Evolutionary conservation across 1,140 invertebrate genomes (phyloP), one percentile per base, ranked within the genome.

Genomic region (Drosophila novamexicana): DNA sequence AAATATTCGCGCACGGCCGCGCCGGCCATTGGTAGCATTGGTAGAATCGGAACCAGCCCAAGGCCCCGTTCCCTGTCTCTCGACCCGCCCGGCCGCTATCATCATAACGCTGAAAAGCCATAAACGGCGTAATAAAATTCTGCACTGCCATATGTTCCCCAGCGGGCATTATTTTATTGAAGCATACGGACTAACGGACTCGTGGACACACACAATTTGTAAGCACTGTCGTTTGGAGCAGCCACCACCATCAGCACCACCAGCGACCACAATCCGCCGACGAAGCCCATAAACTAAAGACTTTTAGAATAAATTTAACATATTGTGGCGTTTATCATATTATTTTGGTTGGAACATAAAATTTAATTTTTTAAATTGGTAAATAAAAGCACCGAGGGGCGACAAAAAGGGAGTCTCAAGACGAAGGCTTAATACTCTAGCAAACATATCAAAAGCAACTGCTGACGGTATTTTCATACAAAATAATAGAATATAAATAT

Each of bases 71-170:
- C 62, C 18, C 44, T 56, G 47, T 22, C 58, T 34, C 50, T 52
- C 32, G 61, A 42, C 40, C 22, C 22, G 18, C 14, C 18, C 40
- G 8, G 37, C 37, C 61, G 42, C 62, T 63, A 79, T 88, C 83
- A 88, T 86, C 58, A 71, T 75, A 88, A 82, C 68, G 83, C 84
- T 83, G 79, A 74, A 88, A 89, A 88, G 84, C 84, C 84, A 88
- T 88, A 88, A 88, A 88, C 84, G 84, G 74, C 80, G 79, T 84
- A 89, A 88, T 88, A 88, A 88, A 88, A 88, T 88, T 88, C 84
- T 89, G 84, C 84, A 88, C 80, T 80, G 84, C 84, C 84, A 88
- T 88, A 88, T 88, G 84, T 88, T 88, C 84, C 84, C 84, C 84
- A 88, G 84, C 79, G 84, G 84, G 84, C 79, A 89, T 88, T 88